A percentile compares a stretch with the other conserved stretches of the same genome.
phyloP scores from a whole-genome alignment of 2,888 invertebrate genomes.

The Drosophila dives region DNA sequence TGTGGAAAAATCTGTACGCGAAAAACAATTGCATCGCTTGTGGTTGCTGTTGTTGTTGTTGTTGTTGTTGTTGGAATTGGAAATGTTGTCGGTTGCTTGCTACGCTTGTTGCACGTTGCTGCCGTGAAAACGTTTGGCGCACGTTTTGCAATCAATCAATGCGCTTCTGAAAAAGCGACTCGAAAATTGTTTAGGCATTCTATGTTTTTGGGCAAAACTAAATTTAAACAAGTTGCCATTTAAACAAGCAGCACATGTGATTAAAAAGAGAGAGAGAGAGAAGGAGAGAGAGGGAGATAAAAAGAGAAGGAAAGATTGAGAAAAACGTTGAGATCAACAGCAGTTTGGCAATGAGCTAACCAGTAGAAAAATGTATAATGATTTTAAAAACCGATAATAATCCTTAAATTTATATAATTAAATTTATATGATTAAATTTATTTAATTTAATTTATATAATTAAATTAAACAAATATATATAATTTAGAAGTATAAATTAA shows the following conservation, averaged over 20 bases:
- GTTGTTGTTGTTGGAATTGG: constrained; percentile 5
- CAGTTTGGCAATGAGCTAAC: too few relatives aligned
- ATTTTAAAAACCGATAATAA: not conserved
- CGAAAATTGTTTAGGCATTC: constrained; percentile 63
- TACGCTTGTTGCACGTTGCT: constrained; percentile 61
- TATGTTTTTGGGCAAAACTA: constrained; percentile 51
- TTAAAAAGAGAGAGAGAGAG: not conserved
- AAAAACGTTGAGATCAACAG: too few relatives aligned
- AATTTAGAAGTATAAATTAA: not conserved
- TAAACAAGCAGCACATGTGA: constrained; percentile 46
- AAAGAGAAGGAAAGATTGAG: not conserved
- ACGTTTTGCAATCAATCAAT: constrained; percentile 81
- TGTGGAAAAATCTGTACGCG: constrained; percentile 66
- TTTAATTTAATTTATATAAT: not conserved
- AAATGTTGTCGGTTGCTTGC: constrained; percentile 31
- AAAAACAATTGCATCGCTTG: constrained; percentile 73
- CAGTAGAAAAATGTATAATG: too few relatives aligned
- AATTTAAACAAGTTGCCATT: constrained; percentile 63
- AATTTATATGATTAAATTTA: not conserved
- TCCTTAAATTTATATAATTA: not conserved
- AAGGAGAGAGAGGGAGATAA: not conserved
- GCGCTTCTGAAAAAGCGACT: constrained; percentile 54
- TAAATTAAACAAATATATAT: too few relatives aligned
- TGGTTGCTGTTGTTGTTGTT: constrained; percentile 18
- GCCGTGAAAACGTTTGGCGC: constrained; percentile 79